A percentile compares a stretch with the other conserved stretches of the same genome.
Evolutionary conservation across 2,888 invertebrate species (phyloP).

Genomic region (Temnothorax ravouxi): DNA sequence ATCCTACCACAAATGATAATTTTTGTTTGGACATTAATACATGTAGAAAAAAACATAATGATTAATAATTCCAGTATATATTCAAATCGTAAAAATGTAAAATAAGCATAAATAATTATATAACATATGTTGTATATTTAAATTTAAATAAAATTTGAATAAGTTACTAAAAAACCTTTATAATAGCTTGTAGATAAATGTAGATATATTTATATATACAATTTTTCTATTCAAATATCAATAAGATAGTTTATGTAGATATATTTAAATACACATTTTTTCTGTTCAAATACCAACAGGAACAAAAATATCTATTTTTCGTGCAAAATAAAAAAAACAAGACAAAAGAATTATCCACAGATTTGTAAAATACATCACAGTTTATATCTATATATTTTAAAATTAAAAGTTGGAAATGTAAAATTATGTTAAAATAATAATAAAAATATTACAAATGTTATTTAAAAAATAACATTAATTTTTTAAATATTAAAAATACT

Average conservation of each 20-base stretch:
- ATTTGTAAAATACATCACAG: not conserved
- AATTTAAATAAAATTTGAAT: constrained; percentile 8
- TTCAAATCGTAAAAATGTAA: not conserved
- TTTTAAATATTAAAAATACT: too few species aligned
- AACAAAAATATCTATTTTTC: not conserved
- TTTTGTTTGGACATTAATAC: not conserved
- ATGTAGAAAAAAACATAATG: not conserved
- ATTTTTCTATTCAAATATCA: not conserved
- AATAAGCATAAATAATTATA: not conserved
- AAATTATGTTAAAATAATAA: not conserved
- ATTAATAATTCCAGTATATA: not conserved
- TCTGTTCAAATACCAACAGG: not conserved
- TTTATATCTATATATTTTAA: not conserved
- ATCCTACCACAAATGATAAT: not conserved
- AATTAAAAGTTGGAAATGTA: not conserved
- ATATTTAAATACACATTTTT: not conserved
- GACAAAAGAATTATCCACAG: not conserved
- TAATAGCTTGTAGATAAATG: not conserved
- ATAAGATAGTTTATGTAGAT: not conserved
- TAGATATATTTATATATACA: not conserved
- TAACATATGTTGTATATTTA: not conserved
- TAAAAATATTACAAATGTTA: too few species aligned
- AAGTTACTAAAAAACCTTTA: not conserved
- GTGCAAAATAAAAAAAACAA: not conserved
- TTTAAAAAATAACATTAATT: not conserved